Percentiles rank a stretch among this genome's conserved stretches.
phyloP scores from a whole-genome alignment of 2,888 invertebrate genomes.

The Hofmannophila pseudospretella region DNA sequence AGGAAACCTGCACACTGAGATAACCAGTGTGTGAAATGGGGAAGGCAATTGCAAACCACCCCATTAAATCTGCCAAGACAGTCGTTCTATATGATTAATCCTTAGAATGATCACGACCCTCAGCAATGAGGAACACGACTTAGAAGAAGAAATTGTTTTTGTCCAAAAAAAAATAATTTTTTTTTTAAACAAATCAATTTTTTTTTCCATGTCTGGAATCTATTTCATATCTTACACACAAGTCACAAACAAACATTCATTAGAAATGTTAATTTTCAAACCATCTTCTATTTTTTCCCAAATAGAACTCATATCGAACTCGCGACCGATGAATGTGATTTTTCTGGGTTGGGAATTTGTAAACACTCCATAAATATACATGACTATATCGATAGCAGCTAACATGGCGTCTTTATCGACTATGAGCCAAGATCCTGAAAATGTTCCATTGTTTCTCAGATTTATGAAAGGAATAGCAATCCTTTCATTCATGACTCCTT shows the following conservation, averaged over 20 bases:
- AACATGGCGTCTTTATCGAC: conserved; percentile 28
- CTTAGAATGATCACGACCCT: too few relatives aligned
- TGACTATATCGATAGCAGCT: conserved; percentile 27
- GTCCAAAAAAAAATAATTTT: too few relatives aligned
- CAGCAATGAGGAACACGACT: too few relatives aligned
- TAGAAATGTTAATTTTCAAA: not conserved
- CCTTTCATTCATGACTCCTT: conserved; percentile 20
- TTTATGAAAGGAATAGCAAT: conserved; percentile 27
- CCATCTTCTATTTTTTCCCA: conserved; percentile 10
- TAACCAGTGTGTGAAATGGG: too few relatives aligned
- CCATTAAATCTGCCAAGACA: too few relatives aligned
- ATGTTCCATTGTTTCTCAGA: conserved; percentile 19
- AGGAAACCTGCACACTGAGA: too few relatives aligned
- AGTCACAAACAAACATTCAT: not conserved
- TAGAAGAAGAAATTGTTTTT: too few relatives aligned
- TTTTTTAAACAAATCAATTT: too few relatives aligned
- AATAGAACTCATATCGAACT: conserved; percentile 6
- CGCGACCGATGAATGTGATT: conserved; percentile 20
- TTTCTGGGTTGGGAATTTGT: conserved; percentile 16
- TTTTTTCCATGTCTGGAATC: too few relatives aligned
- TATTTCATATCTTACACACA: too few relatives aligned
- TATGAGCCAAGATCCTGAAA: conserved; percentile 22
- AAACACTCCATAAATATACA: conserved; percentile 24
- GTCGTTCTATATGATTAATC: too few relatives aligned
- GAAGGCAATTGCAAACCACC: too few relatives aligned